Percentiles rank a stretch among this genome's conserved stretches.
Conservation (phyloP, 2,113 vertebrate genomes). For the Ctenomys sociabilis region DNA sequence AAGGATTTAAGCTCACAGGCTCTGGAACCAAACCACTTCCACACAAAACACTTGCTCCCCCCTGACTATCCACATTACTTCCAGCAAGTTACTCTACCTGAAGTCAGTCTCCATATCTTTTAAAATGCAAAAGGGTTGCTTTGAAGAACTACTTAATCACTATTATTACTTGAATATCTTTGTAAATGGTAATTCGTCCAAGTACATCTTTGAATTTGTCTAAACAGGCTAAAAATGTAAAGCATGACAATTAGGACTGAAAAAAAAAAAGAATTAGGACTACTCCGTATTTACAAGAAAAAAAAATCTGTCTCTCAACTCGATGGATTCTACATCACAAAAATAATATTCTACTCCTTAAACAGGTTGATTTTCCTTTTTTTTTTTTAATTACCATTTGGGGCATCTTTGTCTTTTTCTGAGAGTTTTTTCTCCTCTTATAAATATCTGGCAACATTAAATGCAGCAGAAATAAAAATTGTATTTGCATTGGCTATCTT, state of each 20-base stretch:
- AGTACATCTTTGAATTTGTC: background rate
- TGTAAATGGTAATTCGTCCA: background rate
- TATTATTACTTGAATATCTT: background rate
- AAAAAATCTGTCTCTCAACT: constrained; percentile 16
- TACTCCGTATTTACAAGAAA: background rate
- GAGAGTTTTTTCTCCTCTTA: background rate
- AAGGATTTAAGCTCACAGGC: background rate
- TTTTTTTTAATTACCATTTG: background rate
- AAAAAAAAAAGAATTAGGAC: background rate
- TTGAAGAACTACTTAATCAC: background rate
- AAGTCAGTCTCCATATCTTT: background rate
- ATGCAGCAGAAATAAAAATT: constrained; percentile 26
- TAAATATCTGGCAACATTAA: constrained; percentile 45
- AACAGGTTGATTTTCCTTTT: background rate
- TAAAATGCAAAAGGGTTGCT: background rate
- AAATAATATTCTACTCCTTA: constrained; percentile 27
- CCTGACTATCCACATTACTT: background rate
- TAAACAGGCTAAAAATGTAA: background rate
- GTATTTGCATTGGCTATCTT: background rate
- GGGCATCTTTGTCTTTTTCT: background rate
- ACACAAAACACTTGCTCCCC: background rate
- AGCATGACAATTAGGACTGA: background rate
- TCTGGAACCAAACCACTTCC: background rate
- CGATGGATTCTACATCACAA: background rate
- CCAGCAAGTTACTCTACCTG: background rate